These are phyloP conservation scores for Bombycilla garrulus DNA, from an alignment of 2,113 vertebrate genomes.

Conservation along the genomic window DNA sequence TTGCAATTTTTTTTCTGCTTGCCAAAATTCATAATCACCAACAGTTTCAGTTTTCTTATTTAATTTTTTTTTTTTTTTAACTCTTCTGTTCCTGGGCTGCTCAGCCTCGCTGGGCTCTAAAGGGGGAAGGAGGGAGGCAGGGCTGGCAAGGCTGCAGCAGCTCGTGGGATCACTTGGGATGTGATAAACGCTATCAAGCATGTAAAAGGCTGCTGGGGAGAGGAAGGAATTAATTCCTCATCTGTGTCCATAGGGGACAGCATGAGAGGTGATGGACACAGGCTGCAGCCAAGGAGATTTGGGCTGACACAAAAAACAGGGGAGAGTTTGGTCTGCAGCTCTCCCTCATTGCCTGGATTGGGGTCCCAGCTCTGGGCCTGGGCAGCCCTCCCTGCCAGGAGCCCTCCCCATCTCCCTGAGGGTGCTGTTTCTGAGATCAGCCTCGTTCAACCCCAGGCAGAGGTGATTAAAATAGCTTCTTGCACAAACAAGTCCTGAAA, in stretches of 20 bases:
- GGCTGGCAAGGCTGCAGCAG: background rate
- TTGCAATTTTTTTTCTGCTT: conserved; percentile 53
- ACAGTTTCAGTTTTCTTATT: conserved; percentile 41
- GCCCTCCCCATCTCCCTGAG: background rate
- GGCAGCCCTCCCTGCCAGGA: background rate
- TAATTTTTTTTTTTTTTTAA: conserved; percentile 27
- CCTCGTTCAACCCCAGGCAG: background rate
- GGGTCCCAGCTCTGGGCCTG: background rate
- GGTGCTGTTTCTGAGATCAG: background rate
- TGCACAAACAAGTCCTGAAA: conserved; percentile 45
- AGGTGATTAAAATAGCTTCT: conserved; percentile 28
- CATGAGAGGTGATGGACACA: background rate
- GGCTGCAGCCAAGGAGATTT: background rate
- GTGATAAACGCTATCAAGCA: background rate
- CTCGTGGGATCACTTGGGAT: background rate
- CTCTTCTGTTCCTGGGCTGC: background rate
- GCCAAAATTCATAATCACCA: conserved; percentile 63
- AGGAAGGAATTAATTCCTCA: conserved; percentile 28
- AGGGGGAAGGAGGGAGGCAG: background rate
- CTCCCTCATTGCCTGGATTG: accelerated
- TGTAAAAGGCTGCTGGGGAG: background rate
- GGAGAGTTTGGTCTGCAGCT: background rate
- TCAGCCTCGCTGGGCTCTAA: background rate
- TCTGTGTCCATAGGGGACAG: background rate
- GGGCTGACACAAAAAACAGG: background rate